Conservation (phyloP, 2,888 invertebrate genomes). For the Fissipunctia ypsillon region DNA sequence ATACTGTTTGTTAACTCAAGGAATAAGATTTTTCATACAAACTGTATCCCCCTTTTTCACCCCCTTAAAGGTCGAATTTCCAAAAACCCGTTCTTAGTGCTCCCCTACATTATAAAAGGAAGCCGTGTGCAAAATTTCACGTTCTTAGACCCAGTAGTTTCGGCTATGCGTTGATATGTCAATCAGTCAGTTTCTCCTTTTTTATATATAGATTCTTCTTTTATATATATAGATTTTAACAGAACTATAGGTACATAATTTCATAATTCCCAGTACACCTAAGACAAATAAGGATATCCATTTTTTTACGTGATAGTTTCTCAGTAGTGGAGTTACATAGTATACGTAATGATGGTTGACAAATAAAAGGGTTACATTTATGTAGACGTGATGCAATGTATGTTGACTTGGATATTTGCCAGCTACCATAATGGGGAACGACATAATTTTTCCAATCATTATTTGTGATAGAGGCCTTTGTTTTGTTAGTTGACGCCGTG, state of each 20-base stretch:
- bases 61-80: too few relatives aligned
- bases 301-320: neutral
- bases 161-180: too few relatives aligned
- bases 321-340: neutral
- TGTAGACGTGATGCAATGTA: slow-evolving; percentile 35
- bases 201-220: too few relatives aligned
- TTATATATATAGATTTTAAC: too few relatives aligned
- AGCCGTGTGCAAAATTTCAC: too few relatives aligned
- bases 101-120: too few relatives aligned
- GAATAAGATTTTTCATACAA: too few relatives aligned
- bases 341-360: slow-evolving; percentile 26
- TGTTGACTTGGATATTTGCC: slow-evolving; percentile 52
- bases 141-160: too few relatives aligned
- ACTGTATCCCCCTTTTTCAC: too few relatives aligned
- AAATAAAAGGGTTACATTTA: slow-evolving; percentile 33
- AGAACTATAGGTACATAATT: neutral
- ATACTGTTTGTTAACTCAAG: too few relatives aligned
- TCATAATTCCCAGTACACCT: neutral
- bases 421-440: slow-evolving; percentile 33
- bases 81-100: too few relatives aligned
- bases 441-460: slow-evolving; percentile 30
- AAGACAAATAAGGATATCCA: neutral
- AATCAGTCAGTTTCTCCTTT: too few relatives aligned
- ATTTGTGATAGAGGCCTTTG: slow-evolving; percentile 4
- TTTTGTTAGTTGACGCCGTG: slow-evolving; percentile 14